Percentiles rank a stretch among this genome's conserved stretches.
These are phyloP conservation scores for Drosophila arizonae DNA, from an alignment of 1,140 invertebrate species.

Conservation along the genomic window DNA sequence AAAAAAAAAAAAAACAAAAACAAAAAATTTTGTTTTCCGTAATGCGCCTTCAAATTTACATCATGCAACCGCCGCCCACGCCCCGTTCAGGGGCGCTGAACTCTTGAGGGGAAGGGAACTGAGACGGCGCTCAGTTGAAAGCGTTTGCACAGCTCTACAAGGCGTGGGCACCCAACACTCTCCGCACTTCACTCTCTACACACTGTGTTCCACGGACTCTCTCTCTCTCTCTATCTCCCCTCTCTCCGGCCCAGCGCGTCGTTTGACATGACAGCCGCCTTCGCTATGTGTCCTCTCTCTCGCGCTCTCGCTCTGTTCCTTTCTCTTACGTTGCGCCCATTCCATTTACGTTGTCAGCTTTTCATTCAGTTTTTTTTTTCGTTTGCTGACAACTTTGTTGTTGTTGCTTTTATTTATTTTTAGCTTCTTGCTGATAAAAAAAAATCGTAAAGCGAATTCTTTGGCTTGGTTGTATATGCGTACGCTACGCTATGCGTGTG, in stretches of 20 bases:
- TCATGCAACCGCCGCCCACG: conserved; percentile 16
- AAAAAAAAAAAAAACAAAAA: background rate
- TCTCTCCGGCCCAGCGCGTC: background rate
- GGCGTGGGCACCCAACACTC: conserved; percentile 33
- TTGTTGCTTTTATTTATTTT: conserved; percentile 28
- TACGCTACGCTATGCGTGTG: background rate
- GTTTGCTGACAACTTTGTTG: conserved; percentile 19
- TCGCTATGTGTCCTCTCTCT: background rate
- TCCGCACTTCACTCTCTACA: conserved; percentile 7
- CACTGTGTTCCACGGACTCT: background rate
- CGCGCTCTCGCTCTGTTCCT: background rate
- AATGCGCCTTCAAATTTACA: conserved; percentile 45
- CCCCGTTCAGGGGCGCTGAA: conserved; percentile 13
- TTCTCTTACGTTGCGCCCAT: conserved; percentile 12
- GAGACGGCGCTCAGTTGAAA: conserved; percentile 36
- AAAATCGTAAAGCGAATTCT: conserved; percentile 17
- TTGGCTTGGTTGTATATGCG: conserved; percentile 9
- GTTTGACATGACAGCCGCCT: conserved; percentile 10
- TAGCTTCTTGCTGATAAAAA: conserved; percentile 32
- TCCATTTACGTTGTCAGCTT: conserved; percentile 27
- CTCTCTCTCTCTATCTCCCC: background rate
- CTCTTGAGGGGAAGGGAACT: background rate
- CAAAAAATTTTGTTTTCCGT: conserved; percentile 21
- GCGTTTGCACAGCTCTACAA: conserved; percentile 46
- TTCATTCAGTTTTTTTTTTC: conserved; percentile 40